Base-by-base conservation (phyloP, 2,113 vertebrate genomes). In the Saimiri boliviensis region DNA sequence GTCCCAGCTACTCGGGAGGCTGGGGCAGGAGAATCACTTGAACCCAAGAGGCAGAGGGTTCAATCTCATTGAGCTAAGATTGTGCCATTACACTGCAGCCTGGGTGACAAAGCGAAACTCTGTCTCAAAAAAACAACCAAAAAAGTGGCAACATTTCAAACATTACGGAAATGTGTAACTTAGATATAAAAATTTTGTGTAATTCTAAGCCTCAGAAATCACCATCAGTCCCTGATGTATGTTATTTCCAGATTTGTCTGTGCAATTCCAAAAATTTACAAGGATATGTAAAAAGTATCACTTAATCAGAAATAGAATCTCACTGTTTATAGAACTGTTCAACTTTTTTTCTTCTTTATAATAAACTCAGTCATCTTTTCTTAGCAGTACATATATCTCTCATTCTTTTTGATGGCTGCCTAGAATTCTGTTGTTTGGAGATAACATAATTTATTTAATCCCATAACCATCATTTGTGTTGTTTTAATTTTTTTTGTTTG, bases 161-260 rank as follows among this genome's bases (percentile, higher is more conserved):
- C 37, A 23, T 56, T 73, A 68, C 1, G 74, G 76, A 93, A 85
- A 56, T 49, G 66, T 82, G 12, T 81, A 45, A 23, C 30, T 54
- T 73, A 35, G 11, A 23, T 52, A 6, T 30, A 71, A 73, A 94
- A 81, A 45, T 63, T 45, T 23, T 52, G 54, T 91, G 3, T 58
- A n/a, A 52, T 52, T 66, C 32, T n/a, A 77, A 86, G 6, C 76
- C 60, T 84, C 52, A 49, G 37, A 91, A 86, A 87, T 80, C 35
- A 87, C 40, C 32, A 6, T 21, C 19, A 3, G 16, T 68, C 10
- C 8, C 85, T 80, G 21, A 21, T 56, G 20, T 49, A 70, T 60
- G 52, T 58, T 70, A 20, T 68, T 42, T 88, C 89, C 77, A 83
- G 52, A 84, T 96, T 96, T 86, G 73, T 42, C 45, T 66, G 21